Evolutionary conservation across 2,113 vertebrate species (phyloP).

Genomic region (Chamaea fasciata): DNA sequence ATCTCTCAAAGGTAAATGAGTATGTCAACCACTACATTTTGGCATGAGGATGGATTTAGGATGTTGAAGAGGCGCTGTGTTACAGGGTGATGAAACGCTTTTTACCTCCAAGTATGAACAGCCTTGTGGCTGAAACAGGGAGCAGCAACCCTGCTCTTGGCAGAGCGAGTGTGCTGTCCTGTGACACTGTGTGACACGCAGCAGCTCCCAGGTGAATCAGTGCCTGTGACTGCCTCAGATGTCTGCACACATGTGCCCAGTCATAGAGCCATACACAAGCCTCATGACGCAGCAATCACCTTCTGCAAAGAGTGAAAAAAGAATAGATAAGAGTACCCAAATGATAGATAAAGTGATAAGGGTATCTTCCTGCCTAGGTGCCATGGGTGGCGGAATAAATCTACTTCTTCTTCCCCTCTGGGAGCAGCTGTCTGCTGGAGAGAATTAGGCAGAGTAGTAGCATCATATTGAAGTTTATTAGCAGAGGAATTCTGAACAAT

Average conservation of each 20-base stretch:
- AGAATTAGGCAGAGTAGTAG: not conserved
- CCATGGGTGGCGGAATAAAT: not conserved
- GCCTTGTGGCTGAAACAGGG: not conserved
- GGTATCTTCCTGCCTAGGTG: not conserved
- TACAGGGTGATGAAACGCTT: not conserved
- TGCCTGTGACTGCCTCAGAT: not conserved
- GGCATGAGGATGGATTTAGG: not conserved
- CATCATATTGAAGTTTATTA: not conserved
- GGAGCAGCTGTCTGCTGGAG: conserved; percentile 17
- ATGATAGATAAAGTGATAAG: not conserved
- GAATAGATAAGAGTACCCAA: not conserved
- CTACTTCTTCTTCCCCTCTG: not conserved
- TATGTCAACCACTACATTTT: not conserved
- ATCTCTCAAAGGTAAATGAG: not conserved
- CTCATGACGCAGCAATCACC: not conserved
- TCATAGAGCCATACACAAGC: not conserved
- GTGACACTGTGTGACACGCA: not conserved
- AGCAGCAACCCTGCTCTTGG: not conserved
- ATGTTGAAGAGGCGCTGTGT: not conserved
- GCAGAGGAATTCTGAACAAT: not conserved
- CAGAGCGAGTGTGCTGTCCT: not conserved
- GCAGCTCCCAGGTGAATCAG: not conserved
- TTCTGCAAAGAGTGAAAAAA: not conserved
- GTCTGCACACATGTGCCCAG: not conserved
- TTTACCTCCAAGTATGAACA: not conserved